A percentile compares a stretch with the other conserved stretches of the same genome.
phyloP scores from a whole-genome alignment of 2,888 invertebrate species.

The Mycalesis mineus region DNA sequence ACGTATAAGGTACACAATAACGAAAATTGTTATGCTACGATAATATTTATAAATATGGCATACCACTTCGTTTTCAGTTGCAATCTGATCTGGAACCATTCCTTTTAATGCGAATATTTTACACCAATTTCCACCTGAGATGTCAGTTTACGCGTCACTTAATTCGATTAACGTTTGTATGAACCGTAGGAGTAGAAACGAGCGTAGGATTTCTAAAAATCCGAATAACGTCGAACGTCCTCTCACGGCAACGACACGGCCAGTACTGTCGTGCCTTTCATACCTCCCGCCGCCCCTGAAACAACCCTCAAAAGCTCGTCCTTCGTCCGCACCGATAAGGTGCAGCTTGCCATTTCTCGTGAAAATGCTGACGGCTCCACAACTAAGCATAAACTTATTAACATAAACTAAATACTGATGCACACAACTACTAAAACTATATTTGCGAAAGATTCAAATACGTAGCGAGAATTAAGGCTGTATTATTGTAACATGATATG shows the following conservation, averaged over 20 bases:
- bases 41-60: slow-evolving; percentile 35
- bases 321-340: slow-evolving; percentile 56
- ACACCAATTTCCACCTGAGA: slow-evolving; percentile 43
- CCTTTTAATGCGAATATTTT: slow-evolving; percentile 46
- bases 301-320: slow-evolving; percentile 51
- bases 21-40: slow-evolving; percentile 13
- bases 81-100: slow-evolving; percentile 43
- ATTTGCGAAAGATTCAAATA: background rate
- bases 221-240: slow-evolving; percentile 43
- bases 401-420: slow-evolving; percentile 71
- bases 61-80: slow-evolving; percentile 52
- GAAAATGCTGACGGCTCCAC: slow-evolving; percentile 59
- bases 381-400: slow-evolving; percentile 61
- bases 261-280: slow-evolving; percentile 58
- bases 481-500: too few relatives aligned
- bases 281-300: slow-evolving; percentile 51
- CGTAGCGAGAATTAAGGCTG: too few relatives aligned
- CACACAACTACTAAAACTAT: slow-evolving; percentile 31
- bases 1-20: background rate
- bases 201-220: slow-evolving; percentile 35
- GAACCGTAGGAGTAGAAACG: slow-evolving; percentile 30
- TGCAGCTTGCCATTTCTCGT: slow-evolving; percentile 48
- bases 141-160: slow-evolving; percentile 66
- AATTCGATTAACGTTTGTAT: slow-evolving; percentile 58
- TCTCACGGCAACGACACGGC: slow-evolving; percentile 62